Evolutionary conservation across 2,888 invertebrate species (phyloP).

Genomic region (Cyclophora punctaria): DNA sequence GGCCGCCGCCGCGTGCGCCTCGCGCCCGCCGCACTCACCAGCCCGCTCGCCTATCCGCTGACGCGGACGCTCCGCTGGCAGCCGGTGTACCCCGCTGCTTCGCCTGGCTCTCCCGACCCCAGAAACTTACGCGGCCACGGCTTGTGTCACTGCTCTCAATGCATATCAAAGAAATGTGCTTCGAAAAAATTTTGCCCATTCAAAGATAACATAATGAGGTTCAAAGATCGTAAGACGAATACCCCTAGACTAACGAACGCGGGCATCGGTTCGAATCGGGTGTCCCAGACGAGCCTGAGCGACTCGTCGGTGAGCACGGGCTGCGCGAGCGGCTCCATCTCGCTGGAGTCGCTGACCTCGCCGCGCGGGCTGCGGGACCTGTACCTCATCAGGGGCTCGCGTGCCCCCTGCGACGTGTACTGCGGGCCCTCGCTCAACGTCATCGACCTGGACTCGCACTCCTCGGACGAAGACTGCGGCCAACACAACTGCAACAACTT

Average conservation of each 20-base stretch:
- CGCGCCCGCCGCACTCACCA: background rate
- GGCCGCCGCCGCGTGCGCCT: background rate
- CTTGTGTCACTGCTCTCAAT: background rate
- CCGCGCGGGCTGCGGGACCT: background rate
- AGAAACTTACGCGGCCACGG: slow-evolving; percentile 20
- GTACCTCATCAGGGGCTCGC: slow-evolving; percentile 11
- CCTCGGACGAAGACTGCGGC: no score
- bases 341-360: slow-evolving; percentile 9
- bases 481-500: no score
- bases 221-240: slow-evolving; percentile 44
- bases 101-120: slow-evolving; percentile 1
- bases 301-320: slow-evolving; percentile 18
- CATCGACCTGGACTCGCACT: no score
- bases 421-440: no score
- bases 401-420: slow-evolving; percentile 1
- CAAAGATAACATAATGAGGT: slow-evolving; percentile 42
- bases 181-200: slow-evolving; percentile 18
- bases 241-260: slow-evolving; percentile 40
- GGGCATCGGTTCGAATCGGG: slow-evolving; percentile 25
- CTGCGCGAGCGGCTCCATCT: no score
- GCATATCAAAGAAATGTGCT: slow-evolving; percentile 18
- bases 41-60: slow-evolving; percentile 26
- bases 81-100: slow-evolving; percentile 22
- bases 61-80: slow-evolving; percentile 31
- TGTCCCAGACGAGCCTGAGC: slow-evolving; percentile 15